Percentiles rank a stretch among this genome's conserved stretches.
phyloP scores from a whole-genome alignment of 1,140 invertebrate genomes.

The Dendroctonus ponderosae region DNA sequence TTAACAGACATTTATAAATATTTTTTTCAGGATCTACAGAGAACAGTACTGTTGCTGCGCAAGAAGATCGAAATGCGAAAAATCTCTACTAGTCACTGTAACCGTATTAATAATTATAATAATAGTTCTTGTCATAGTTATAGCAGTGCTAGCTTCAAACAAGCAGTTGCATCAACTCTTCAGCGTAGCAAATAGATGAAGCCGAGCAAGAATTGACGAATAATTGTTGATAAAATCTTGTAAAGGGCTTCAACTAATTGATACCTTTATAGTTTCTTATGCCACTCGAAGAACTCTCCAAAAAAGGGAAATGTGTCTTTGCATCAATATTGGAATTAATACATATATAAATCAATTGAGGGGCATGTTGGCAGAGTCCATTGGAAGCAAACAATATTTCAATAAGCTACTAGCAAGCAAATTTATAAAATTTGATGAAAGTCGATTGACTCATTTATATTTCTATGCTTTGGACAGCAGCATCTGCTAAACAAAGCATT shows the following conservation, averaged over 20 bases:
- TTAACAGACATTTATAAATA: neutral
- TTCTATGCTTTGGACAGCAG: too few relatives aligned
- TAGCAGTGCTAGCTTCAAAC: constrained; percentile 23
- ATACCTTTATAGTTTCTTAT: neutral
- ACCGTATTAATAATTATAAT: constrained; percentile 28
- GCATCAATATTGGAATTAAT: too few relatives aligned
- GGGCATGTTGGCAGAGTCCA: too few relatives aligned
- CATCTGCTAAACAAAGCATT: too few relatives aligned
- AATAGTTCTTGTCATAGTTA: constrained; percentile 29
- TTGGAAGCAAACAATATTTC: too few relatives aligned
- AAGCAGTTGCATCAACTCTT: constrained; percentile 3
- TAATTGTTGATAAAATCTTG: neutral
- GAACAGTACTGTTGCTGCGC: constrained; percentile 40
- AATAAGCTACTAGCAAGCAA: too few relatives aligned
- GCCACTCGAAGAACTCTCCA: neutral
- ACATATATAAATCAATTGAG: too few relatives aligned
- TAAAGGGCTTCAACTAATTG: neutral
- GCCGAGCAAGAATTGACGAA: too few relatives aligned
- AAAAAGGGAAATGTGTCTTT: too few relatives aligned
- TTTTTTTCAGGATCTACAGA: constrained; percentile 30
- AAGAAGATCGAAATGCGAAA: constrained; percentile 32
- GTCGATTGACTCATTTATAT: too few relatives aligned
- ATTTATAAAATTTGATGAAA: too few relatives aligned
- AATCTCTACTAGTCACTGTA: constrained; percentile 25
- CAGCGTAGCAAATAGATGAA: neutral